Evolutionary conservation across 2,113 vertebrate species (phyloP), one percentile per base, ranked within the genome.

Genomic region (Reinhardtius hippoglossoides): DNA sequence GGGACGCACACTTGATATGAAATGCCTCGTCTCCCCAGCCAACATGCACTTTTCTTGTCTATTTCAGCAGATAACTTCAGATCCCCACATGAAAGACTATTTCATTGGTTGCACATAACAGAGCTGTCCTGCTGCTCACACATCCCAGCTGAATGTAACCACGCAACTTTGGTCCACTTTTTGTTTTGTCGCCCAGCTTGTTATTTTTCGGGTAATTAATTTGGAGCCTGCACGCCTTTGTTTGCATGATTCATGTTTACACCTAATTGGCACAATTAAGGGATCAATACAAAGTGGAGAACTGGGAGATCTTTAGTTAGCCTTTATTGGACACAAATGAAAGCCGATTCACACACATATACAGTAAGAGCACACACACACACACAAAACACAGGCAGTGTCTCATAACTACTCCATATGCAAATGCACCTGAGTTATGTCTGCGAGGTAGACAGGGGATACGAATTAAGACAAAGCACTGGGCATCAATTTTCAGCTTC

Each of bases 221-320:
- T 91, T 80, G 77, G 76, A 86, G 79, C 70, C 81, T 59, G 58
- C 56, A 44, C 67, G 69, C 67, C 83, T 89, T 23, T 27, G 69
- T 88, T 90, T 89, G 88, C 83, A 93, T 88, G 91, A 92, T 94
- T 92, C 80, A 73, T 90, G 88, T 89, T 92, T 81, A 86, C 89
- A 91, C 82, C 87, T 87, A 91, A 92, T 86, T 60, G 46, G 71
- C 75, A 67, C 86, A 91, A 92, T 93, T 94, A 94, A 84, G 68
- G n/a, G 84, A 93, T 94, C 91, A 88, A 94, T 94, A 90, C 40
- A 0, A 72, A 88, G 73, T 81, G 64, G 67, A 78, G 80, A 80
- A 84, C 13, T 2, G 48, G 63, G 58, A 85, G 85, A 80, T 72
- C 77, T 78, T 87, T 74, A 78, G 83, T 90, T 85, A 77, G 84